Conservation (phyloP, 2,113 vertebrate genomes). For the Podocnemis expansa region DNA sequence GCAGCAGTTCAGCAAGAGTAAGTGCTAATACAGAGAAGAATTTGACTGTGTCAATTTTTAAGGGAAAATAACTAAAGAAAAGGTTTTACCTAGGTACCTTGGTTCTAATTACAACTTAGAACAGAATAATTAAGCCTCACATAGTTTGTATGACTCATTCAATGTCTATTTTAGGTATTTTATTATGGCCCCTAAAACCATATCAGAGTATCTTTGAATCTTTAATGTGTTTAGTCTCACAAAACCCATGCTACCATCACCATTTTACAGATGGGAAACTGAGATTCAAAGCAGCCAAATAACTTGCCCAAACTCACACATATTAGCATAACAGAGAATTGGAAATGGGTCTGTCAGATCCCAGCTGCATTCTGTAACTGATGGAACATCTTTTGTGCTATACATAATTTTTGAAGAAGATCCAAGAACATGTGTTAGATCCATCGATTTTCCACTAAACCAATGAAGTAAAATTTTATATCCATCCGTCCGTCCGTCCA, state of each 20-base stretch:
- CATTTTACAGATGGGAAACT: neutral
- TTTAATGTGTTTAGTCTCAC: neutral
- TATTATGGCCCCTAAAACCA: neutral
- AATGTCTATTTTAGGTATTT: neutral
- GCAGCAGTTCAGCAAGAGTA: constrained; percentile 24
- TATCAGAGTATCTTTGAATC: neutral
- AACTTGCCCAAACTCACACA: neutral
- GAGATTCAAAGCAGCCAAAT: neutral
- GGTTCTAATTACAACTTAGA: neutral
- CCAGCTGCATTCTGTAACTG: neutral
- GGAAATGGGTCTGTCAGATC: neutral
- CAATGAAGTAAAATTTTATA: no score
- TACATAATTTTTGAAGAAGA: neutral
- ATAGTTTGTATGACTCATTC: neutral
- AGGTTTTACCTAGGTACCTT: neutral
- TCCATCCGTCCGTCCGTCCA: no score
- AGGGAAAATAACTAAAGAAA: neutral
- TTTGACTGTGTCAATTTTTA: neutral
- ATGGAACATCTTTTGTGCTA: neutral
- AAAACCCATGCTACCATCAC: neutral
- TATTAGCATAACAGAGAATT: neutral
- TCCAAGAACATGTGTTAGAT: neutral
- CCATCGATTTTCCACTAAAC: neutral
- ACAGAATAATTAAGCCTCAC: neutral
- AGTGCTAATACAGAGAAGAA: neutral